phyloP scores from a whole-genome alignment of 2,888 invertebrate genomes.

The Embidobia sp. region DNA sequence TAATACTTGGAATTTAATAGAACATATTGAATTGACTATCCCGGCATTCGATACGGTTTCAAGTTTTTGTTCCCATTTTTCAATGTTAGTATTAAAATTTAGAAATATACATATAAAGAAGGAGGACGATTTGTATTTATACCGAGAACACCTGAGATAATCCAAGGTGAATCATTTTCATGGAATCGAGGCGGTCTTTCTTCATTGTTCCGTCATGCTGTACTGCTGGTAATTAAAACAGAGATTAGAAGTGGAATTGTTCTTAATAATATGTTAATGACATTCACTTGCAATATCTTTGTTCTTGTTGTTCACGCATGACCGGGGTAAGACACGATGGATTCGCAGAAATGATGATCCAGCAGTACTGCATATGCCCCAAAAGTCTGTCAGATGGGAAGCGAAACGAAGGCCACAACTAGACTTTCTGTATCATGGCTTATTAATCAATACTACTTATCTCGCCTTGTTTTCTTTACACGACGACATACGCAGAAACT shows the following conservation, averaged over 20 bases:
- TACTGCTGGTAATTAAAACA: no score
- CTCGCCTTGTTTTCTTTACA: conserved; percentile 60
- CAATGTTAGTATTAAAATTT: no score
- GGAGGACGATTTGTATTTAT: no score
- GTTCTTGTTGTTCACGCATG: conserved; percentile 44
- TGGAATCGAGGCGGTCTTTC: no score
- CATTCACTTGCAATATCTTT: conserved; percentile 37
- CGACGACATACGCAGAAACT: conserved; percentile 44
- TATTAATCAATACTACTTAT: conserved; percentile 66
- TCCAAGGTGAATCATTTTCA: no score
- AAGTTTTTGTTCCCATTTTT: no score
- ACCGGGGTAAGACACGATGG: conserved; percentile 41
- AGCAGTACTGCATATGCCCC: conserved; percentile 53
- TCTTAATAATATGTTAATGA: conserved; percentile 31
- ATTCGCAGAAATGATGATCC: conserved; percentile 60
- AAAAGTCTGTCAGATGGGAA: conserved; percentile 59
- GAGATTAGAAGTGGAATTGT: conserved; percentile 18
- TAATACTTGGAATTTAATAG: no score
- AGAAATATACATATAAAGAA: no score
- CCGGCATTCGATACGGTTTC: no score
- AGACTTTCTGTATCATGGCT: conserved; percentile 36
- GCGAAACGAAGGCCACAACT: conserved; percentile 54
- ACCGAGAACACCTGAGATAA: no score
- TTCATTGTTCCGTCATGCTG: no score
- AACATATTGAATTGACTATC: no score